Evolutionary conservation across 2,113 vertebrate species (phyloP).

Genomic region (Catagonus wagneri): DNA sequence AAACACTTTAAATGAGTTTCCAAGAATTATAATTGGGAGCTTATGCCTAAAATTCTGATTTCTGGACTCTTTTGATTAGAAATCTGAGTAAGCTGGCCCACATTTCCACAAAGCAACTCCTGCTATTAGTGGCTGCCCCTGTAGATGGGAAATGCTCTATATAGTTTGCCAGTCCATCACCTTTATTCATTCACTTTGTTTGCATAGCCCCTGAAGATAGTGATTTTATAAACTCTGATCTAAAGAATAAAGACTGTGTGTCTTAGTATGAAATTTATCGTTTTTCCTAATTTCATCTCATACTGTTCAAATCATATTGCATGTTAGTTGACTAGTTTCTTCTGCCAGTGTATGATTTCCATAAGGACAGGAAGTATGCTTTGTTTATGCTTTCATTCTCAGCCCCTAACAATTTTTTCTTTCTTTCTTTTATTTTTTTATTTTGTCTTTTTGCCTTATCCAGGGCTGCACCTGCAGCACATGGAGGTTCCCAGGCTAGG

Average conservation of each 20-base stretch:
- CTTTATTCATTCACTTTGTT: not conserved
- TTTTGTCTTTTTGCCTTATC: too few species aligned
- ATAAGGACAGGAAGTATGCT: not conserved
- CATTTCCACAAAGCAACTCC: not conserved
- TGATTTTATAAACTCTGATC: not conserved
- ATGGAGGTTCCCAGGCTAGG: too few species aligned
- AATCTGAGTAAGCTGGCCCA: not conserved
- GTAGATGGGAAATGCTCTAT: not conserved
- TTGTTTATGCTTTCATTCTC: conserved; percentile 11
- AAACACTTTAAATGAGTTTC: not conserved
- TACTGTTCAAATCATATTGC: not conserved
- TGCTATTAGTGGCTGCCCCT: not conserved
- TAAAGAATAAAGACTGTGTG: not conserved
- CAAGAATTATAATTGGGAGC: not conserved
- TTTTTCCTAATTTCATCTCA: conserved; percentile 25
- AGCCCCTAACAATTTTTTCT: not conserved
- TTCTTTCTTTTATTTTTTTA: too few species aligned
- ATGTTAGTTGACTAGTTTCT: not conserved
- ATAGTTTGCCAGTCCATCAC: not conserved
- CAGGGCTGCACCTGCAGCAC: too few species aligned
- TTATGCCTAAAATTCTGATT: conserved; percentile 16
- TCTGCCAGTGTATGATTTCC: not conserved
- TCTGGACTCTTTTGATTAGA: not conserved
- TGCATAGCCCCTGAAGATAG: not conserved
- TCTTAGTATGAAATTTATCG: not conserved